These are phyloP conservation scores for Agriotes lineatus DNA, from an alignment of 2,888 invertebrate genomes.

Conservation along the genomic window DNA sequence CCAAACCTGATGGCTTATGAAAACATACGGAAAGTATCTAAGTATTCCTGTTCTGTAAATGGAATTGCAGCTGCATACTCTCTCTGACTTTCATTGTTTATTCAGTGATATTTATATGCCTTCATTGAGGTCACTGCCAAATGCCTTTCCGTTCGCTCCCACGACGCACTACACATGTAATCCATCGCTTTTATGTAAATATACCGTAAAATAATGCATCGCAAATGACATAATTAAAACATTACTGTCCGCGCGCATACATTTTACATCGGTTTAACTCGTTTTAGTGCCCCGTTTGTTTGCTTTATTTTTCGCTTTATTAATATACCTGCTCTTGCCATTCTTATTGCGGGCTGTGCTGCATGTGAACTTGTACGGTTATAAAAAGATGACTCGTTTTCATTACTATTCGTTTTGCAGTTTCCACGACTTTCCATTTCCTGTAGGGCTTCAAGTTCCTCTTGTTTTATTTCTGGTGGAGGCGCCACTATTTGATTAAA, in stretches of 20 bases:
- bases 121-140: conserved; percentile 50
- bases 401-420: background rate
- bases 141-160: conserved; percentile 49
- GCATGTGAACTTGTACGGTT: background rate
- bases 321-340: conserved; percentile 14
- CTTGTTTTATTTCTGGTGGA: too few relatives aligned
- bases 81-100: conserved; percentile 38
- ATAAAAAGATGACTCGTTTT: background rate
- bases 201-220: conserved; percentile 48
- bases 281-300: conserved; percentile 16
- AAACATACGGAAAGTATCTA: conserved; percentile 16
- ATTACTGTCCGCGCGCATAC: conserved; percentile 44
- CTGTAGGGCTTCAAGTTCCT: too few relatives aligned
- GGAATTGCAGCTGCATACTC: conserved; percentile 30
- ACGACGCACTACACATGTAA: conserved; percentile 45
- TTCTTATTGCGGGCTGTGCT: background rate
- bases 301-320: conserved; percentile 21
- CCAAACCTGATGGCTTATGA: conserved; percentile 1
- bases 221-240: conserved; percentile 51
- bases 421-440: too few relatives aligned
- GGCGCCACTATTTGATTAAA: too few relatives aligned
- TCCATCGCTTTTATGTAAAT: conserved; percentile 50
- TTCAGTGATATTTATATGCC: conserved; percentile 39
- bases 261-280: conserved; percentile 25
- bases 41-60: conserved; percentile 23